These are phyloP conservation scores for Caenorhabditis uteleia DNA, from an alignment of 2,888 invertebrate genomes.

Conservation along the genomic window DNA sequence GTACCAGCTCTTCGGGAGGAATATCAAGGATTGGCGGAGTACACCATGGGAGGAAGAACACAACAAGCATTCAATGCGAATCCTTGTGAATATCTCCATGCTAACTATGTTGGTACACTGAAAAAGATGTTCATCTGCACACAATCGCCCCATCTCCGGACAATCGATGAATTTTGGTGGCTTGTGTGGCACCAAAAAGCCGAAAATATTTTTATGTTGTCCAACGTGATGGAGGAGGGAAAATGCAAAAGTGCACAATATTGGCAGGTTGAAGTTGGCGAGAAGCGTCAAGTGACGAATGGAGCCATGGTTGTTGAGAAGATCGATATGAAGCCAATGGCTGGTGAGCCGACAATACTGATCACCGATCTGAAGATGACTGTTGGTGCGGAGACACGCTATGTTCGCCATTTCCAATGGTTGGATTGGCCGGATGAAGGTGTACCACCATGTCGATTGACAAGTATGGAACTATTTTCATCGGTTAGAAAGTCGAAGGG, in stretches of 20 bases:
- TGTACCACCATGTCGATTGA: constrained; percentile 41
- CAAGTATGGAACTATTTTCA: constrained; percentile 36
- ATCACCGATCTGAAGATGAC: constrained; percentile 18
- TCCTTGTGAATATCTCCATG: constrained; percentile 54
- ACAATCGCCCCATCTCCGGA: constrained; percentile 29
- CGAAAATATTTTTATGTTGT: constrained; percentile 51
- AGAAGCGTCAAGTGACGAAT: constrained; percentile 16
- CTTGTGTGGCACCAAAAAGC: constrained; percentile 41
- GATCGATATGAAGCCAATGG: constrained; percentile 20
- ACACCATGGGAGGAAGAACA: constrained; percentile 45
- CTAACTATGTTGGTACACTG: constrained; percentile 52
- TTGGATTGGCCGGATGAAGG: constrained; percentile 57
- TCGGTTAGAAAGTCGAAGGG: constrained; percentile 44
- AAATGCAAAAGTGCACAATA: constrained; percentile 77
- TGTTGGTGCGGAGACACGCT: not conserved
- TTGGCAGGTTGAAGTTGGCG: constrained; percentile 44
- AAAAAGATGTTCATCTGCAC: constrained; percentile 56
- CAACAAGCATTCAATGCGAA: constrained; percentile 41
- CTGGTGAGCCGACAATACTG: constrained; percentile 19
- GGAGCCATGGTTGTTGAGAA: constrained; percentile 24
- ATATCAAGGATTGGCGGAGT: constrained; percentile 49
- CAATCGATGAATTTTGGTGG: constrained; percentile 46
- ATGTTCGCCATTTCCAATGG: constrained; percentile 51
- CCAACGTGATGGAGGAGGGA: constrained; percentile 69
- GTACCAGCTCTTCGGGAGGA: constrained; percentile 48